Conservation (phyloP, 2,113 vertebrate genomes). For the Ophthalmolycus amberensis region DNA sequence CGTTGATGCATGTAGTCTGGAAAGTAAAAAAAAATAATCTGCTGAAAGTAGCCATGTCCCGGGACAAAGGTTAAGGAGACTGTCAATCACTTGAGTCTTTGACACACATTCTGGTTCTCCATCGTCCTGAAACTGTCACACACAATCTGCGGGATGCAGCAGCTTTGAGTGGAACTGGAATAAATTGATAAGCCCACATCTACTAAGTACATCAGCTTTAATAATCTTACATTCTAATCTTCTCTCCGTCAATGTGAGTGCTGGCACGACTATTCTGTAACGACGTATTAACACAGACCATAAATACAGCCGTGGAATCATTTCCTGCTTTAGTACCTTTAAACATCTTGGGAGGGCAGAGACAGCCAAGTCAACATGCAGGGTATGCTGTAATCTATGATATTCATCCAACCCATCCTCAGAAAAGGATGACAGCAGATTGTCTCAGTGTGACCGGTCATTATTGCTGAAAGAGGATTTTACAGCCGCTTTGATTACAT, state of each 20-base stretch:
- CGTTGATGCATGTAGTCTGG: slow-evolving; percentile 21
- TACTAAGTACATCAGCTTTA: slow-evolving; percentile 65
- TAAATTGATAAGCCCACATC: slow-evolving; percentile 64
- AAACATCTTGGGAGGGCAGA: neutral
- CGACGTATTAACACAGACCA: neutral
- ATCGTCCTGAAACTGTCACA: slow-evolving; percentile 49
- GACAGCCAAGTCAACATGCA: neutral
- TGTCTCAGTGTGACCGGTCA: slow-evolving; percentile 68
- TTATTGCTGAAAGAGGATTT: slow-evolving; percentile 75
- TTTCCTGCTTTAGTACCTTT: neutral
- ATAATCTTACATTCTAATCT: slow-evolving; percentile 73
- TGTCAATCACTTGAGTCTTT: slow-evolving; percentile 34
- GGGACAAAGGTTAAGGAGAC: slow-evolving; percentile 42
- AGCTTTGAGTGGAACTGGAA: slow-evolving; percentile 51
- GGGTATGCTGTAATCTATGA: neutral
- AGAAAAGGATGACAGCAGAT: slow-evolving; percentile 62
- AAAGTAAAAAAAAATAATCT: slow-evolving; percentile 24
- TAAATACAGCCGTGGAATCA: slow-evolving; percentile 7
- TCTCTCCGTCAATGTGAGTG: slow-evolving; percentile 31
- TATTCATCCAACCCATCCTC: slow-evolving; percentile 25
- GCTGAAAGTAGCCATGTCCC: slow-evolving; percentile 34
- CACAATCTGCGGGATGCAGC: slow-evolving; percentile 51
- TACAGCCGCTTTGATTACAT: slow-evolving; percentile 70
- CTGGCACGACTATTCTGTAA: slow-evolving; percentile 15
- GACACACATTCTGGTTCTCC: slow-evolving; percentile 52